These are phyloP conservation scores for mouse (Mus musculus) DNA, from an alignment of 2,113 vertebrate genomes.

Conservation along the genomic window DNA sequence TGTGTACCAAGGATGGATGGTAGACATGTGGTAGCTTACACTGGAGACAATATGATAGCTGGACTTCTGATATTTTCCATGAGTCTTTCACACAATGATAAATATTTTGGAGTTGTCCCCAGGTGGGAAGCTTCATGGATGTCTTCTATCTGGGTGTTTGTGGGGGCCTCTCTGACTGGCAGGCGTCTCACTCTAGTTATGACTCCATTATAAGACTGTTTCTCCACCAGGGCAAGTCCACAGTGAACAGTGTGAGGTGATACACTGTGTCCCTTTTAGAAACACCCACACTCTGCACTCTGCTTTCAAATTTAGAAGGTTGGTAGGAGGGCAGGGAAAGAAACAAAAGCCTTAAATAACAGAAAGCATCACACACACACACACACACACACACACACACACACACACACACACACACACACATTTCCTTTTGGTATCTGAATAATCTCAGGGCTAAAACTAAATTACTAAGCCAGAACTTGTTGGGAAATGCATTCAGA, in stretches of 20 bases:
- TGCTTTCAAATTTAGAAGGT: slow-evolving; percentile 53
- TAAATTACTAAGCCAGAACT: slow-evolving; percentile 3
- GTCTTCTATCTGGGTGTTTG: not conserved
- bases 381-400: no score
- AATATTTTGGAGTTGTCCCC: not conserved
- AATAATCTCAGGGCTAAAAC: slow-evolving; percentile 32
- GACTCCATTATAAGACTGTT: not conserved
- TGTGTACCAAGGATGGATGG: not conserved
- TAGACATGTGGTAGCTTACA: not conserved
- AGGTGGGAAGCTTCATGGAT: not conserved
- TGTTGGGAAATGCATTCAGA: not conserved
- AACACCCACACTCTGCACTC: slow-evolving; percentile 39
- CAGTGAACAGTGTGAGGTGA: not conserved
- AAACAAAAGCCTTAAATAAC: slow-evolving; percentile 53
- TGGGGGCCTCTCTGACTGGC: not conserved
- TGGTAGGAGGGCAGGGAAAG: slow-evolving; percentile 54
- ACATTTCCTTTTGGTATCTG: not conserved
- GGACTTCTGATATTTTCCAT: not conserved
- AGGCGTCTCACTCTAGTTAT: not conserved
- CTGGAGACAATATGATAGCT: not conserved
- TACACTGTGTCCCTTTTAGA: slow-evolving; percentile 36
- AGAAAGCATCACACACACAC: not conserved
- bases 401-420: no score
- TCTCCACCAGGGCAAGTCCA: not conserved
- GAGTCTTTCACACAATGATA: not conserved